Evolutionary conservation across 1,140 invertebrate species (phyloP).

Genomic region (Anastrepha ludens): DNA sequence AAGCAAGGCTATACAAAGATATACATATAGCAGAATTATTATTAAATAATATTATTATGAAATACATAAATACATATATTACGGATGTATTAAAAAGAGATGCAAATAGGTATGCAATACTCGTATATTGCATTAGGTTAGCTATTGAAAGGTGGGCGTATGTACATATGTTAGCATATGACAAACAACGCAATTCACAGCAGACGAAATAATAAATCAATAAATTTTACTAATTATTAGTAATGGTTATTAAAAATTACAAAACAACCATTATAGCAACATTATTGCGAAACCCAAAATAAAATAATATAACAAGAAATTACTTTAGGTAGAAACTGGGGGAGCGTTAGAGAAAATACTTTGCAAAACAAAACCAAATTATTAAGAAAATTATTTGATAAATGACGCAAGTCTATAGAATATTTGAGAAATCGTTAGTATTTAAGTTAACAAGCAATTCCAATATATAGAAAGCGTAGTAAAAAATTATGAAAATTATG

Average conservation of each 20-base stretch:
- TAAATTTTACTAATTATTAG: background rate
- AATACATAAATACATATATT: background rate
- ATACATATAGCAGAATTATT: slow-evolving; percentile 21
- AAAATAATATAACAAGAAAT: slow-evolving; percentile 29
- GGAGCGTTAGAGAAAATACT: slow-evolving; percentile 9
- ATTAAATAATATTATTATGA: slow-evolving; percentile 7
- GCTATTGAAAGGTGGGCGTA: background rate
- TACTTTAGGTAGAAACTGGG: slow-evolving; percentile 44
- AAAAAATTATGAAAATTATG: slow-evolving; percentile 2
- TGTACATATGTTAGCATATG: slow-evolving; percentile 9
- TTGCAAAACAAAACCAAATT: background rate
- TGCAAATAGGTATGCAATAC: background rate
- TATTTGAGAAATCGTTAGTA: slow-evolving; percentile 8
- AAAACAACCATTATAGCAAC: slow-evolving; percentile 10
- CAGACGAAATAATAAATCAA: background rate
- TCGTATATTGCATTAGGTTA: background rate
- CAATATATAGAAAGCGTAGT: slow-evolving; percentile 30
- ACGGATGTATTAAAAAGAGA: background rate
- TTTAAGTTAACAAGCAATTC: slow-evolving; percentile 23
- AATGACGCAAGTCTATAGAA: background rate
- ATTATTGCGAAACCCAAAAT: slow-evolving; percentile 30
- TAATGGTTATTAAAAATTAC: background rate
- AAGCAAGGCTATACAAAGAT: slow-evolving; percentile 28
- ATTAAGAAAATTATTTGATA: slow-evolving; percentile 23
- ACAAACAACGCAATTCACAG: slow-evolving; percentile 11